These are phyloP conservation scores for Andrena minutula DNA, from an alignment of 2,888 invertebrate species.

Conservation along the genomic window DNA sequence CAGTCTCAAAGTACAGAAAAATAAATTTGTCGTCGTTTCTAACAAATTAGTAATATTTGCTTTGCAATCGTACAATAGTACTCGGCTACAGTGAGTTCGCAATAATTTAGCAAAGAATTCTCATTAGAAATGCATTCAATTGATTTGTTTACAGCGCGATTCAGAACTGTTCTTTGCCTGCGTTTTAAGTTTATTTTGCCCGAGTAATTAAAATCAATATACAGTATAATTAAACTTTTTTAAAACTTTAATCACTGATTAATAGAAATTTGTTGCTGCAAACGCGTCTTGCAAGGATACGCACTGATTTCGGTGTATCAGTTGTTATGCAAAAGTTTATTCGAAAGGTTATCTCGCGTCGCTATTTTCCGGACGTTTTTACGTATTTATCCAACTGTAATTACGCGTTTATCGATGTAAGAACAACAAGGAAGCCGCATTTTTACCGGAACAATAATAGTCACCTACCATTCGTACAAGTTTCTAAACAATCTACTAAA, in stretches of 20 bases:
- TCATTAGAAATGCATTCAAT: slow-evolving; percentile 25
- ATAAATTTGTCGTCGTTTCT: no score
- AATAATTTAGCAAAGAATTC: slow-evolving; percentile 24
- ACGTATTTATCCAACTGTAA: background rate
- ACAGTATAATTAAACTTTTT: background rate
- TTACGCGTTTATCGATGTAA: background rate
- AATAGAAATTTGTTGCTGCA: no score
- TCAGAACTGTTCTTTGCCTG: background rate
- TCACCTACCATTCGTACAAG: background rate
- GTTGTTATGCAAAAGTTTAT: no score
- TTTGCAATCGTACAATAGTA: background rate
- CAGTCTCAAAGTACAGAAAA: no score
- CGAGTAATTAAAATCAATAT: slow-evolving; percentile 27
- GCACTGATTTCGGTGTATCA: no score
- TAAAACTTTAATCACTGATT: no score
- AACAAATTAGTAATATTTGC: background rate
- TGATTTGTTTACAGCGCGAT: slow-evolving; percentile 12
- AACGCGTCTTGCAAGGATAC: no score
- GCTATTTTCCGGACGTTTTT: no score
- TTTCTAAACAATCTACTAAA: background rate
- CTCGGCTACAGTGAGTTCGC: background rate
- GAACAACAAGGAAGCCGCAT: background rate
- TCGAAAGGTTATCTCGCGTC: no score
- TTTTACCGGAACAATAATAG: background rate
- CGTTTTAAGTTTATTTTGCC: slow-evolving; percentile 29